Conservation (phyloP, 2,888 invertebrate species). For the Geophilus truncorum region DNA sequence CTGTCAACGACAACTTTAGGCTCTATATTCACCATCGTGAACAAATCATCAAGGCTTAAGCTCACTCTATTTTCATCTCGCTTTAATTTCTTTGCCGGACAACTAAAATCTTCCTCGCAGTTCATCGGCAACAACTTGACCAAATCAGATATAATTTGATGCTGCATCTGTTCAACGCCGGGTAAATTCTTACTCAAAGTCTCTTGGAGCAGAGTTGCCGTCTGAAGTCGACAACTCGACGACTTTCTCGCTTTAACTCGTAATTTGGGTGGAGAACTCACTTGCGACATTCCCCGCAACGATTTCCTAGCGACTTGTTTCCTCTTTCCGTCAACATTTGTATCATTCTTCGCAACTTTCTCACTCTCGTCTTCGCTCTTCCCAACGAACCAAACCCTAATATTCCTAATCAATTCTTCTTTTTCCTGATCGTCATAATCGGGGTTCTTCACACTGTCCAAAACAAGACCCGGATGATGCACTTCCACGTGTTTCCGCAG, state of each 20-base stretch:
- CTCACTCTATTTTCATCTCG: background rate
- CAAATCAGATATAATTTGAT: background rate
- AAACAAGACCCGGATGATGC: background rate
- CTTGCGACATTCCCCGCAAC: background rate
- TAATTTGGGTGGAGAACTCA: background rate
- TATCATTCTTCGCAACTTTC: no score
- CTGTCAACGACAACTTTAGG: background rate
- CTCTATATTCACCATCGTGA: background rate
- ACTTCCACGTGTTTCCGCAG: constrained; percentile 28
- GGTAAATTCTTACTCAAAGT: constrained; percentile 4
- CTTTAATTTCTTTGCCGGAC: background rate
- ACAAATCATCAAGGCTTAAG: background rate
- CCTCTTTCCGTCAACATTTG: background rate
- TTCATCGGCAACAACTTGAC: background rate
- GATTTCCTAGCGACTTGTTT: background rate
- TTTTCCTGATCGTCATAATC: constrained; percentile 11
- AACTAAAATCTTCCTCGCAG: background rate
- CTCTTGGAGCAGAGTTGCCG: background rate
- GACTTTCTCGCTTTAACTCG: background rate
- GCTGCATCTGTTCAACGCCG: background rate
- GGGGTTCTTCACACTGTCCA: constrained; percentile 30
- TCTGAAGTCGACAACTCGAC: background rate
- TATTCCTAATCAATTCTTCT: constrained; percentile 30
- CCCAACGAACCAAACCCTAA: background rate
- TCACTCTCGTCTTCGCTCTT: background rate